These are phyloP conservation scores for Homarus gammarus DNA, from an alignment of 2,888 invertebrate species.

Conservation along the genomic window DNA sequence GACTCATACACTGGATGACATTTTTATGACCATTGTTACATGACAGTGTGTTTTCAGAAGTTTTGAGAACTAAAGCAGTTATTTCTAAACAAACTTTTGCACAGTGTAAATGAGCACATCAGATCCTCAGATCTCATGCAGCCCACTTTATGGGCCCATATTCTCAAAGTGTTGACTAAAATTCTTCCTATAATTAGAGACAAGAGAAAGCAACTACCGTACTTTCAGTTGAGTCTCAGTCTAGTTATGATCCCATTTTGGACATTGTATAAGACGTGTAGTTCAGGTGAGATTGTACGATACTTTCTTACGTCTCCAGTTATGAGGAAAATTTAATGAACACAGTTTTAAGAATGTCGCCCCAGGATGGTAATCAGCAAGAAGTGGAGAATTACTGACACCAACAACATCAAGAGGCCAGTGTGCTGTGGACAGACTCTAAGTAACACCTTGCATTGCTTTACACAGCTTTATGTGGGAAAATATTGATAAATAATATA, in stretches of 20 bases:
- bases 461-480: slow-evolving; percentile 2
- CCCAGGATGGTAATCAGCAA: not conserved
- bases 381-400: not conserved
- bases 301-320: too few relatives aligned
- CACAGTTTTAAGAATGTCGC: too few relatives aligned
- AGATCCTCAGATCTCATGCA: not conserved
- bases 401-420: not conserved
- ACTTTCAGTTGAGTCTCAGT: too few relatives aligned
- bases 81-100: not conserved
- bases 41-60: slow-evolving; percentile 21
- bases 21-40: slow-evolving; percentile 34
- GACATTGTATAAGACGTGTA: too few relatives aligned
- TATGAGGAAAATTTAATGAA: too few relatives aligned
- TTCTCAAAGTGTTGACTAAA: too few relatives aligned
- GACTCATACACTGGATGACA: slow-evolving; percentile 24
- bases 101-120: not conserved
- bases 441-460: not conserved
- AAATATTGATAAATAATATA: not conserved
- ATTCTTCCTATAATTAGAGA: too few relatives aligned
- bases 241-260: too few relatives aligned
- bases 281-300: too few relatives aligned
- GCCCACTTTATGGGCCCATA: too few relatives aligned
- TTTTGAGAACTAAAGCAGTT: slow-evolving; percentile 8
- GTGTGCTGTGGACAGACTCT: not conserved
- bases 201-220: too few relatives aligned